A percentile compares a stretch with the other conserved stretches of the same genome.
phyloP scores from a whole-genome alignment of 2,797 vertebrate genomes.

The Smutsia temminckii region DNA sequence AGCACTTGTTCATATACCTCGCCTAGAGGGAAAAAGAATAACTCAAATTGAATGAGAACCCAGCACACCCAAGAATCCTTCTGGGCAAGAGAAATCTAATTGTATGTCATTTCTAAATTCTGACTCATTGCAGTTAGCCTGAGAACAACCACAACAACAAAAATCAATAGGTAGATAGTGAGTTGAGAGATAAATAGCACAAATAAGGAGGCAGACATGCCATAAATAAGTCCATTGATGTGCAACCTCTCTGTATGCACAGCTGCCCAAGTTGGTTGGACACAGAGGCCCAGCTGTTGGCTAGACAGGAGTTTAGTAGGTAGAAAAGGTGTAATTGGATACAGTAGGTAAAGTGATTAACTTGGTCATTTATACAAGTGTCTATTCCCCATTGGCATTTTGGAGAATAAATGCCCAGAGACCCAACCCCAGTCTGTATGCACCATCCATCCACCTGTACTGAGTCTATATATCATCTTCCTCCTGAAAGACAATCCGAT shows the following conservation, averaged over 20 bases:
- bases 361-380: slow-evolving; percentile 2
- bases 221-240: slow-evolving; percentile 26
- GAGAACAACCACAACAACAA: slow-evolving; percentile 11
- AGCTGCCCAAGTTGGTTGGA: slow-evolving; percentile 11
- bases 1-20: background rate
- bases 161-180: slow-evolving; percentile 40
- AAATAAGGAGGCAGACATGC: slow-evolving; percentile 1
- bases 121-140: slow-evolving; percentile 17
- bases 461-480: slow-evolving; percentile 58
- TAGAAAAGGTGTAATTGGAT: slow-evolving; percentile 36
- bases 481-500: slow-evolving; percentile 44
- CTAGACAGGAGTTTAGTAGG: background rate
- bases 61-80: background rate
- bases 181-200: slow-evolving; percentile 42
- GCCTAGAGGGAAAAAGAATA: slow-evolving; percentile 1
- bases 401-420: slow-evolving; percentile 36
- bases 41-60: slow-evolving; percentile 6
- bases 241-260: background rate
- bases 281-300: background rate
- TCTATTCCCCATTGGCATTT: slow-evolving; percentile 34
- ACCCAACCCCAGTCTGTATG: background rate
- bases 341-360: background rate
- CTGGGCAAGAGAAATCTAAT: slow-evolving; percentile 32
- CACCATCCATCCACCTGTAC: slow-evolving; percentile 50
- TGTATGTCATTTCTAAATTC: slow-evolving; percentile 52